Conservation (phyloP, 1,140 invertebrate species). For the Drosophila repletoides region DNA sequence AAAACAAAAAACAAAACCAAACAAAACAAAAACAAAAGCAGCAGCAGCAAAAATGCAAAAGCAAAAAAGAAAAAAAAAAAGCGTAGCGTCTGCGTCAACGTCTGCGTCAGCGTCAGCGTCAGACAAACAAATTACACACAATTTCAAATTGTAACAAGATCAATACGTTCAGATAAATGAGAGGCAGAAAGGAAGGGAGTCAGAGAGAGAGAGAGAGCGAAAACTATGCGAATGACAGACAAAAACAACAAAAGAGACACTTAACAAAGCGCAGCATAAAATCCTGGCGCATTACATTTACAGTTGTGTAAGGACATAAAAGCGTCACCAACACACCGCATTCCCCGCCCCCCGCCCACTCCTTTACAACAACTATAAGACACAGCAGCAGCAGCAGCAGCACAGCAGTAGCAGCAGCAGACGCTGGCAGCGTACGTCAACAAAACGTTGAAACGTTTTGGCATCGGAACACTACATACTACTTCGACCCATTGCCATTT, state of each 20-base stretch:
- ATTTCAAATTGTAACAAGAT: slow-evolving; percentile 72
- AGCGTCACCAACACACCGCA: no score
- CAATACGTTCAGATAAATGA: slow-evolving; percentile 54
- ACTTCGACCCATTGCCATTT: slow-evolving; percentile 69
- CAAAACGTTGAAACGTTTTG: slow-evolving; percentile 39
- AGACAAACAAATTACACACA: slow-evolving; percentile 68
- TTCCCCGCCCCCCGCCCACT: no score
- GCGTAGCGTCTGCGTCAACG: slow-evolving; percentile 15
- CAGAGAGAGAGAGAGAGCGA: slow-evolving; percentile 6
- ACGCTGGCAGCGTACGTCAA: background rate
- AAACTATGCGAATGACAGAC: slow-evolving; percentile 40
- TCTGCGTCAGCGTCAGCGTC: slow-evolving; percentile 30
- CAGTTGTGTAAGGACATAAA: slow-evolving; percentile 67
- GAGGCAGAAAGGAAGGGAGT: no score
- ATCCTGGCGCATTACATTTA: slow-evolving; percentile 72
- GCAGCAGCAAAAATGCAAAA: slow-evolving; percentile 15
- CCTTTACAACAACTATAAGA: no score
- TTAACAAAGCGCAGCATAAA: slow-evolving; percentile 47
- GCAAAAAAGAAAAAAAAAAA: slow-evolving; percentile 19
- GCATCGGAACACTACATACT: slow-evolving; percentile 56
- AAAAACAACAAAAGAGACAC: slow-evolving; percentile 14
- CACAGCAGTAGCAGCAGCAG: slow-evolving; percentile 18
- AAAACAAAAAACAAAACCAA: slow-evolving; percentile 20
- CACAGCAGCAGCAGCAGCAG: slow-evolving; percentile 5
- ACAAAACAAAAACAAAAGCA: slow-evolving; percentile 8